phyloP scores from a whole-genome alignment of 2,888 invertebrate species.

The Pegoplata infirma region DNA sequence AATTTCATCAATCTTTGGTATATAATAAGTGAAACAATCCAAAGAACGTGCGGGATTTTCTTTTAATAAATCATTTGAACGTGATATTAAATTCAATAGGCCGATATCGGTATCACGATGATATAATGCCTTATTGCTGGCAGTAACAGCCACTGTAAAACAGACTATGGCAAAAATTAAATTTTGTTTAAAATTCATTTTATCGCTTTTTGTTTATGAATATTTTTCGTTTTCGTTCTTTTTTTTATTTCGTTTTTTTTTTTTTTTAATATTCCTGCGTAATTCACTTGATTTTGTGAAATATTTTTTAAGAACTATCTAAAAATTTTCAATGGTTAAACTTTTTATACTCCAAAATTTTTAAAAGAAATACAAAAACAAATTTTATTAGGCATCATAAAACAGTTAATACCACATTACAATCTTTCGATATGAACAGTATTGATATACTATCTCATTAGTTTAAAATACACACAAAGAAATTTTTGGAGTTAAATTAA shows the following conservation, averaged over 20 bases:
- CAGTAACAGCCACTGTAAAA: not conserved
- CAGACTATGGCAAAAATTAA: not conserved
- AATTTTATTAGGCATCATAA: too few species aligned
- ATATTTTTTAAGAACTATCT: not conserved
- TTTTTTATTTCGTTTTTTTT: not conserved
- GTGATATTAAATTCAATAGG: conserved; percentile 66
- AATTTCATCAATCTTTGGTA: conserved; percentile 55
- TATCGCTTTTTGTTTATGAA: not conserved
- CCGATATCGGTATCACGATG: conserved; percentile 21
- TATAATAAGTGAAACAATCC: conserved; percentile 66
- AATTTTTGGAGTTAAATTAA: too few species aligned
- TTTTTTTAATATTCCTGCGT: not conserved
- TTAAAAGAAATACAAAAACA: too few species aligned
- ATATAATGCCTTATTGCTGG: not conserved
- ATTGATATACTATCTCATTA: too few species aligned
- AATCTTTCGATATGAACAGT: too few species aligned
- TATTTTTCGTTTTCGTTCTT: not conserved
- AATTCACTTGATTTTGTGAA: not conserved
- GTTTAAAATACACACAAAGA: too few species aligned
- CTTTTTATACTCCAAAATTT: too few species aligned
- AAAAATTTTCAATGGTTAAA: too few species aligned
- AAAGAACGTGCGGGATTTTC: conserved; percentile 58
- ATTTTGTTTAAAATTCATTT: not conserved
- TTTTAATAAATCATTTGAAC: conserved; percentile 60
- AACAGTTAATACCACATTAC: too few species aligned